A percentile compares a stretch with the other conserved stretches of the same genome.
These are phyloP conservation scores for Pseudopodoces humilis DNA, from an alignment of 2,113 vertebrate genomes.

Conservation along the genomic window DNA sequence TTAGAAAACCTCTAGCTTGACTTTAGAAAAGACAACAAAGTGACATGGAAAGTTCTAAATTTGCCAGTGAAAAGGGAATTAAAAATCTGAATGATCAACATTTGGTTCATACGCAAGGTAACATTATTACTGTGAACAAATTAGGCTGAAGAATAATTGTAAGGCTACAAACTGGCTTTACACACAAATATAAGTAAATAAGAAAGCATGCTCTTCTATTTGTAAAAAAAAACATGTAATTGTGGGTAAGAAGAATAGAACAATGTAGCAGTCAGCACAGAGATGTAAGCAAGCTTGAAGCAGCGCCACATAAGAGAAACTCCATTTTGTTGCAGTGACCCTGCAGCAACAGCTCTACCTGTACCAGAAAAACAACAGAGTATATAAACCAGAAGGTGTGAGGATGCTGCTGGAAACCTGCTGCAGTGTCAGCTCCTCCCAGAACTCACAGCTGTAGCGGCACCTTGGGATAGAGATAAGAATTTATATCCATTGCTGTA, in stretches of 20 bases:
- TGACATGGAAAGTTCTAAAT: background rate
- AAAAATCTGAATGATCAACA: background rate
- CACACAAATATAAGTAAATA: background rate
- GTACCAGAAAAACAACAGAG: background rate
- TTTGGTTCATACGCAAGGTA: background rate
- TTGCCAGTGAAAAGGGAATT: background rate
- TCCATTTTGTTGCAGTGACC: background rate
- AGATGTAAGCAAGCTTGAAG: background rate
- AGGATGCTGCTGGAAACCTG: background rate
- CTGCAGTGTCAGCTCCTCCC: background rate
- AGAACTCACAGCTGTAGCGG: background rate
- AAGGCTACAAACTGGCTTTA: background rate
- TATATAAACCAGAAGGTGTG: background rate
- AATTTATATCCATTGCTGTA: background rate
- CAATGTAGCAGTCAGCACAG: background rate
- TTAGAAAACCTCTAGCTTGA: background rate
- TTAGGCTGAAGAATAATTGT: background rate
- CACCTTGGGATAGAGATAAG: background rate
- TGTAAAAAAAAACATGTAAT: background rate
- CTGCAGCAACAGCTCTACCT: background rate
- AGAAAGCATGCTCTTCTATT: background rate
- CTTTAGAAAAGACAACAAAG: background rate
- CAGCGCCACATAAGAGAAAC: background rate
- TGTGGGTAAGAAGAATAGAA: background rate
- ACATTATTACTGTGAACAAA: background rate